Percentiles rank a stretch among this genome's conserved stretches.
phyloP scores from a whole-genome alignment of 2,888 invertebrate genomes.

The Pachliopta kotzebuea region DNA sequence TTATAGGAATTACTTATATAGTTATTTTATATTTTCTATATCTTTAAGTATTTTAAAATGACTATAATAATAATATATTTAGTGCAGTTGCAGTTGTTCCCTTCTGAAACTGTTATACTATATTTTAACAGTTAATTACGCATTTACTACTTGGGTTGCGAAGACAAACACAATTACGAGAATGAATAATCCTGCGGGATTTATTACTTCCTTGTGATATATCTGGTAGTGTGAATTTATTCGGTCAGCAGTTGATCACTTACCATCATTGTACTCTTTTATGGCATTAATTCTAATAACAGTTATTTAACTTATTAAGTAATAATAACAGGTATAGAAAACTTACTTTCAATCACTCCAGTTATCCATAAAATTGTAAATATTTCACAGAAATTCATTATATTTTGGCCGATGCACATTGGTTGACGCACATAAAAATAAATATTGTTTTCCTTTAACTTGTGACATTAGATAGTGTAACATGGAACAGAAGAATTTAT shows the following conservation, averaged over 20 bases:
- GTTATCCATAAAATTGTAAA: constrained; percentile 39
- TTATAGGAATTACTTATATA: no score
- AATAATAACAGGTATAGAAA: constrained; percentile 19
- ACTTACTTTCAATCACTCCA: constrained; percentile 49
- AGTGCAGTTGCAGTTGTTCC: no score
- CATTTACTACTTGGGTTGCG: no score
- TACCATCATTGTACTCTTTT: background rate
- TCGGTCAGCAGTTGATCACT: background rate
- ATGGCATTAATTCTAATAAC: background rate
- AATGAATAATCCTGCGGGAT: background rate
- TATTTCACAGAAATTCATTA: constrained; percentile 49
- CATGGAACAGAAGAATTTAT: background rate
- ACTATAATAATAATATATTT: no score
- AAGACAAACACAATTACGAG: background rate
- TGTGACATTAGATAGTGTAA: background rate
- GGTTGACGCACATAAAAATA: background rate
- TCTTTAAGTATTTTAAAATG: no score
- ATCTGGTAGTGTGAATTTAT: background rate
- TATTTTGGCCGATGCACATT: constrained; percentile 29
- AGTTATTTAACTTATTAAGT: background rate
- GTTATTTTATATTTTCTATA: no score
- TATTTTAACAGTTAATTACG: no score
- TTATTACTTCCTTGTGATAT: background rate
- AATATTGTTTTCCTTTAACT: background rate
- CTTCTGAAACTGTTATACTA: no score